These are phyloP conservation scores for Donacobius atricapilla DNA, from an alignment of 2,113 vertebrate species.

Conservation along the genomic window DNA sequence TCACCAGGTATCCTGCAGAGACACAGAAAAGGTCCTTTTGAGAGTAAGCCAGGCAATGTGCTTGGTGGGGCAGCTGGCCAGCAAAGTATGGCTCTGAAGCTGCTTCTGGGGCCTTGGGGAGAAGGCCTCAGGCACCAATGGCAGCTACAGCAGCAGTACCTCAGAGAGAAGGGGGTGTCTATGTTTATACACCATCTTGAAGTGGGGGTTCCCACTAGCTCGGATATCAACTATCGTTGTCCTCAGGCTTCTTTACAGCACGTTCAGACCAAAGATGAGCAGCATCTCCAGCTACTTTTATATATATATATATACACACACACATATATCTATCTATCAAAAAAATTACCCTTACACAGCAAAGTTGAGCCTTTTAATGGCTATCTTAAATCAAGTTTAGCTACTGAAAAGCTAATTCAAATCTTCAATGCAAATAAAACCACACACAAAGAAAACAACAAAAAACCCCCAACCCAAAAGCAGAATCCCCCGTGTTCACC, in stretches of 20 bases:
- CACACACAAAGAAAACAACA: neutral
- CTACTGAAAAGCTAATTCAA: neutral
- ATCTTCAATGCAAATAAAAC: neutral
- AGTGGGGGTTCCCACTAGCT: neutral
- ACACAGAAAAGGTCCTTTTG: neutral
- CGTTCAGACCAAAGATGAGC: neutral
- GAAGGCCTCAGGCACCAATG: neutral
- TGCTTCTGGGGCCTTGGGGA: neutral
- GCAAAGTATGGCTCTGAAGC: fast-evolving
- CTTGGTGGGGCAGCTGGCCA: neutral
- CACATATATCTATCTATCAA: neutral
- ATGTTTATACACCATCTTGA: neutral
- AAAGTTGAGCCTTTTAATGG: neutral
- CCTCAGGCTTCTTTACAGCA: neutral
- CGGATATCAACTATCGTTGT: neutral
- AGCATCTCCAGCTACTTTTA: neutral
- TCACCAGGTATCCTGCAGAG: constrained; percentile 85
- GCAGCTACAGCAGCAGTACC: neutral
- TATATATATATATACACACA: neutral
- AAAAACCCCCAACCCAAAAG: neutral
- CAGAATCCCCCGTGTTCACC: neutral
- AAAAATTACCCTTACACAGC: neutral
- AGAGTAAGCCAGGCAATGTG: neutral
- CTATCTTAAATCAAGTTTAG: neutral
- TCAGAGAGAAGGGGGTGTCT: neutral